These are phyloP conservation scores for Gymnothorax javanicus DNA, from an alignment of 2,797 vertebrate species.

Conservation along the genomic window DNA sequence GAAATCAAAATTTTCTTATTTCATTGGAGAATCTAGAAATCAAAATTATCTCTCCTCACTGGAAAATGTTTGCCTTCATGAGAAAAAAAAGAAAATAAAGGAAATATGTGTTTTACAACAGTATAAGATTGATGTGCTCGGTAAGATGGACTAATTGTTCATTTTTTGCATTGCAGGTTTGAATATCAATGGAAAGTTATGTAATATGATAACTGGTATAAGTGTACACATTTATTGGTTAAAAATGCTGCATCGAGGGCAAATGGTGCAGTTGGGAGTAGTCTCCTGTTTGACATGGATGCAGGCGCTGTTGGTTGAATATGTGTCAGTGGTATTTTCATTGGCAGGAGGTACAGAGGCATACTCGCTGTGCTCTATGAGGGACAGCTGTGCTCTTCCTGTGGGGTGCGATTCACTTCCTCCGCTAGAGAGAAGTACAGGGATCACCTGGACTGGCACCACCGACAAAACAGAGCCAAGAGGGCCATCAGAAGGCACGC, in stretches of 20 bases:
- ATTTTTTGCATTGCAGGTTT: too few relatives aligned
- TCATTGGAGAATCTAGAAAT: too few relatives aligned
- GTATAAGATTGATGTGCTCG: too few relatives aligned
- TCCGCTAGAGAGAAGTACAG: conserved; percentile 95
- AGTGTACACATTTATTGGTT: neutral
- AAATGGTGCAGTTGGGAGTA: neutral
- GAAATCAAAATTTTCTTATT: too few relatives aligned
- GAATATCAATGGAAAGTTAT: too few relatives aligned
- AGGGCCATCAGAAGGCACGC: conserved; percentile 93
- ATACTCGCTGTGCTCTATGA: conserved; percentile 91
- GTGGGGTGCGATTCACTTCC: conserved; percentile 94
- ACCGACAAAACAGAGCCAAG: conserved; percentile 92
- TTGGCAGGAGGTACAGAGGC: conserved; percentile 84
- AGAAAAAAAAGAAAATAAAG: too few relatives aligned
- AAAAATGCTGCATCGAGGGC: neutral
- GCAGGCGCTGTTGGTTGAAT: neutral
- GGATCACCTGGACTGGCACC: conserved; percentile 98
- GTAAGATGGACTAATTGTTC: too few relatives aligned
- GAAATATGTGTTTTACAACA: too few relatives aligned
- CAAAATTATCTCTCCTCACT: too few relatives aligned
- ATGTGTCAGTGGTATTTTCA: conserved; percentile 1
- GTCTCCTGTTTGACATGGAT: neutral
- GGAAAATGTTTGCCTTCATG: too few relatives aligned
- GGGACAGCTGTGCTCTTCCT: conserved; percentile 97
- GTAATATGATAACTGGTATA: neutral